These are phyloP conservation scores for Carollia perspicillata DNA, from an alignment of 2,113 vertebrate genomes.

Conservation along the genomic window DNA sequence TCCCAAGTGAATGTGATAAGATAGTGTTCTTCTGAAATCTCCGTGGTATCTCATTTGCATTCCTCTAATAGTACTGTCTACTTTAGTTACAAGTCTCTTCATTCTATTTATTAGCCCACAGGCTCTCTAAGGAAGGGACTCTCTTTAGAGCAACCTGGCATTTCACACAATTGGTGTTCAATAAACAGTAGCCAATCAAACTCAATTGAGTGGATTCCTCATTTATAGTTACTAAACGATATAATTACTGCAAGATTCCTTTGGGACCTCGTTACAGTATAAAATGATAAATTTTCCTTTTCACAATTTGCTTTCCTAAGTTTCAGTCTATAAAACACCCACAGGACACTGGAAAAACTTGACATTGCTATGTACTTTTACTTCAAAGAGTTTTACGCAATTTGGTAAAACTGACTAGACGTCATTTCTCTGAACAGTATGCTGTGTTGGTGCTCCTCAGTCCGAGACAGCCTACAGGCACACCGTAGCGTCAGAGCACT, in stretches of 20 bases:
- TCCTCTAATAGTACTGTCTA: not conserved
- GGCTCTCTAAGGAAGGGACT: not conserved
- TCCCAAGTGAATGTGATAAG: not conserved
- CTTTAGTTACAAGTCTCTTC: not conserved
- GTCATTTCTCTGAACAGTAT: not conserved
- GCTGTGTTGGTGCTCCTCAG: not conserved
- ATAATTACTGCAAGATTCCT: not conserved
- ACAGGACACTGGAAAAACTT: not conserved
- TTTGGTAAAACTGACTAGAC: not conserved
- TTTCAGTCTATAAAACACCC: constrained; percentile 9
- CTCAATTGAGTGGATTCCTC: not conserved
- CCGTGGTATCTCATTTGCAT: not conserved
- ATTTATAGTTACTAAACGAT: not conserved
- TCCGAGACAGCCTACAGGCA: not conserved
- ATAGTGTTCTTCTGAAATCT: not conserved
- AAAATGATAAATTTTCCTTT: constrained; percentile 30
- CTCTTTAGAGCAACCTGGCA: not conserved
- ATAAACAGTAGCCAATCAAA: not conserved
- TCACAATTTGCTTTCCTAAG: constrained; percentile 26
- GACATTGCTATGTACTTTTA: not conserved
- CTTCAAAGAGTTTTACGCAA: not conserved
- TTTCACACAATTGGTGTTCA: not conserved
- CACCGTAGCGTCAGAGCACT: not conserved
- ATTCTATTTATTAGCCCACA: not conserved
- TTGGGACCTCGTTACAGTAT: not conserved